A percentile compares a stretch with the other conserved stretches of the same genome.
phyloP scores from a whole-genome alignment of 2,113 vertebrate genomes.

The Chaetodon trifascialis region DNA sequence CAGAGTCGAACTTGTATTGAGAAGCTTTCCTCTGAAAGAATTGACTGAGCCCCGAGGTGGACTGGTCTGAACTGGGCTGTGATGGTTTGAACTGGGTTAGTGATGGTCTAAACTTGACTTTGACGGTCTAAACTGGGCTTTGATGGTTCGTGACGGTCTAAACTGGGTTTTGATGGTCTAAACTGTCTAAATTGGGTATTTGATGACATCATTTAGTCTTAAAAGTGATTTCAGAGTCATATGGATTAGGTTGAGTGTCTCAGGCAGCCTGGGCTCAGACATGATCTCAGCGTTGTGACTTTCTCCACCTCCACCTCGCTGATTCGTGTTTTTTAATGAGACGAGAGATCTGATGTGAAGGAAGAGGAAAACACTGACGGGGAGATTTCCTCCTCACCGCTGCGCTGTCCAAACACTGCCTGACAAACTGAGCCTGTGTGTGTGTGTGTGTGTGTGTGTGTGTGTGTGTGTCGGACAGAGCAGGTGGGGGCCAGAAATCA shows the following conservation, averaged over 20 bases:
- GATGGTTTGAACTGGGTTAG: no score
- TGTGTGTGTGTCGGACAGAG: neutral
- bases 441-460: neutral
- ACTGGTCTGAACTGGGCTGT: no score
- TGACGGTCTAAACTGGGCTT: neutral
- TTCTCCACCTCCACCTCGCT: no score
- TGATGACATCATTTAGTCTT: neutral
- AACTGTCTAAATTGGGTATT: neutral
- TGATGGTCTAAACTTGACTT: neutral
- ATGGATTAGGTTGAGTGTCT: neutral
- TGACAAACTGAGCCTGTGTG: neutral
- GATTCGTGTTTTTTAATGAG: no score
- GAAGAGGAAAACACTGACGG: neutral
- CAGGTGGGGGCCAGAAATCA: slow-evolving; percentile 33
- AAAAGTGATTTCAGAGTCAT: neutral
- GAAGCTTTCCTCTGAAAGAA: no score
- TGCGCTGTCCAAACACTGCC: neutral
- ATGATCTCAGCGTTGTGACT: no score
- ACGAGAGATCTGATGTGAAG: neutral
- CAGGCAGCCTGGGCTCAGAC: no score
- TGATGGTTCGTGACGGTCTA: no score
- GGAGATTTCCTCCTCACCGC: neutral
- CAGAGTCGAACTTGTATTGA: no score
- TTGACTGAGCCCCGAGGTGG: no score
- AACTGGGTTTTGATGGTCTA: no score